Evolutionary conservation across 2,888 invertebrate species (phyloP), one percentile per base, ranked within the genome.

Genomic region (Sycophila texana): DNA sequence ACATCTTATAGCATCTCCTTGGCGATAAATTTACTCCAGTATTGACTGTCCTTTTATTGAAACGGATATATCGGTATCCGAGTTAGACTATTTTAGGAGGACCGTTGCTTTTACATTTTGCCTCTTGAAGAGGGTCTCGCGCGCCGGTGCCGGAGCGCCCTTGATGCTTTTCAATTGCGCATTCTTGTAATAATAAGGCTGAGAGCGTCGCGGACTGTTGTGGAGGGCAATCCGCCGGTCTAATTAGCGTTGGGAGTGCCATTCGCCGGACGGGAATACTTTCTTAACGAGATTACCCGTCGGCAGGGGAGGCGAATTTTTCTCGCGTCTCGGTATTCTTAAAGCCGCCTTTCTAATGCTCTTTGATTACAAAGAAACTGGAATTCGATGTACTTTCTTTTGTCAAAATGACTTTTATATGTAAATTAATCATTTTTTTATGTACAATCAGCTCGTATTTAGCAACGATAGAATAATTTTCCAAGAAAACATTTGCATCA

Each of bases 201-300:
- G 22, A 72, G 74, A 61, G 80, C 73, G 51, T 79, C 72, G 67
- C 79, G 81, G 78, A 81, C 84, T 5, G 10, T 39, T 10, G 39
- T 83, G 82, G 60, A 82, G 77, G 85, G 84, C 84, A 84, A 84
- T 86, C 83, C 84, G 82, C 49, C 70, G 84, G 83, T 85, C 84
- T 86, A 85, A 88, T 88, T 88, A 87, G 84, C 75, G 84, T 81
- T 82, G 83, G 83, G 83, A 85, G 84, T 83, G 83, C 82, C 77
- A 81, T 79, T 71, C 81, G 80, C 77, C 51, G 49, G 78, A 76
- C 82, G 73, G 83, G 84, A 85, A 85, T 86, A 84, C 85, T 87
- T 86, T 85, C 84, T 85, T 85, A 86, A 88, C 86, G 84, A 86
- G 87, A 87, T 87, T 84, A 84, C 80, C 53, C 68, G 26, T 20